phyloP scores from a whole-genome alignment of 2,797 vertebrate species.

The Coregonus ussuriensis region DNA sequence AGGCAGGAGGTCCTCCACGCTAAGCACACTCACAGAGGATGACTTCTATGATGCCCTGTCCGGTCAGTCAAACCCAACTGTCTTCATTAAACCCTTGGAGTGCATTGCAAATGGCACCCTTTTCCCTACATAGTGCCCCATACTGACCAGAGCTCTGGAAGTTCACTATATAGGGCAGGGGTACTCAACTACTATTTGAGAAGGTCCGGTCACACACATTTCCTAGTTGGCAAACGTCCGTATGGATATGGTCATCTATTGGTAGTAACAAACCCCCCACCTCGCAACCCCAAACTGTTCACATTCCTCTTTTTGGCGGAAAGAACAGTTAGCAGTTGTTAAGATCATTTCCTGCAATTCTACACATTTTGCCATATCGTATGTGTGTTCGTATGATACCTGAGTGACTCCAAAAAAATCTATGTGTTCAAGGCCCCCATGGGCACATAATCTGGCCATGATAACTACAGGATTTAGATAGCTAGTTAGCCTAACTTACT shows the following conservation, averaged over 20 bases:
- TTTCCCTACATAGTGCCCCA: background rate
- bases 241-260: too few species aligned
- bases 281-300: too few species aligned
- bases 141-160: too few species aligned
- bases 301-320: too few species aligned
- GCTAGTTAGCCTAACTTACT: background rate
- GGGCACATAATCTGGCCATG: background rate
- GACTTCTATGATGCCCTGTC: slow-evolving; percentile 92
- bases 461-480: background rate
- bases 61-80: slow-evolving; percentile 70
- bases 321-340: background rate
- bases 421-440: background rate
- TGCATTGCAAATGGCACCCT: background rate
- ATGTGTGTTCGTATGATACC: background rate
- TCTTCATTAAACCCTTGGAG: background rate
- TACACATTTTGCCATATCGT: background rate
- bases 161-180: too few species aligned
- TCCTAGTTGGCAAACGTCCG: too few species aligned
- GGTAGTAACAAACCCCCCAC: too few species aligned
- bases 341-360: background rate
- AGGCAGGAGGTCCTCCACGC: slow-evolving; percentile 72
- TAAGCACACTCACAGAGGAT: slow-evolving; percentile 83
- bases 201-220: too few species aligned
- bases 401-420: background rate
- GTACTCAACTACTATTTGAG: too few species aligned